Conservation (phyloP, 2,888 invertebrate species). For the Tetragonisca angustula region DNA sequence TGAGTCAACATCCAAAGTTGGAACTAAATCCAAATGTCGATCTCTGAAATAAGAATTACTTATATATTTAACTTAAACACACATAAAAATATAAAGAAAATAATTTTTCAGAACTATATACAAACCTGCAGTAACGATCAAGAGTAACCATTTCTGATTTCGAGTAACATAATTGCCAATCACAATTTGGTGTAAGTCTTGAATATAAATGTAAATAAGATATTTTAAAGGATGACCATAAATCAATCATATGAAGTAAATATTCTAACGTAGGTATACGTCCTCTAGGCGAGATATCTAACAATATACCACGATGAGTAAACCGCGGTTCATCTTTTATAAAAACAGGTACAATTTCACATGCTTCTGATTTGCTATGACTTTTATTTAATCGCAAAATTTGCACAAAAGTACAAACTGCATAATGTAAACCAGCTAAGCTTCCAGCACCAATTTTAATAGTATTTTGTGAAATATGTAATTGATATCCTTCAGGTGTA, state of each 20-base stretch:
- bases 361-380: conserved; percentile 75
- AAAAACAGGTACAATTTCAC: conserved; percentile 82
- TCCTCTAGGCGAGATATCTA: conserved; percentile 86
- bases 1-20: conserved; percentile 86
- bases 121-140: conserved; percentile 85
- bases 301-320: conserved; percentile 85
- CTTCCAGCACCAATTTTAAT: conserved; percentile 86
- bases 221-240: conserved; percentile 85
- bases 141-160: conserved; percentile 86
- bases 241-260: conserved; percentile 85
- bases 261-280: conserved; percentile 85
- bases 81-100: conserved; percentile 5
- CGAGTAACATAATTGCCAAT: conserved; percentile 84
- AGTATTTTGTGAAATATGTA: conserved; percentile 85
- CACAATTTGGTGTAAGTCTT: conserved; percentile 83
- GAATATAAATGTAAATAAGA: conserved; percentile 85
- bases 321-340: conserved; percentile 87
- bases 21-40: conserved; percentile 85
- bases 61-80: conserved; percentile 2
- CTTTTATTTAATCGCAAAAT: conserved; percentile 84
- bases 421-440: conserved; percentile 86
- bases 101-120: conserved; percentile 1
- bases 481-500: conserved; percentile 84
- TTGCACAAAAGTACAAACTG: conserved; percentile 86
- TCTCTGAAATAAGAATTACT: conserved; percentile 76